Percentiles rank a stretch among this genome's conserved stretches.
Evolutionary conservation across 2,797 vertebrate genomes (phyloP).

Genomic region (Carcharodon carcharias): DNA sequence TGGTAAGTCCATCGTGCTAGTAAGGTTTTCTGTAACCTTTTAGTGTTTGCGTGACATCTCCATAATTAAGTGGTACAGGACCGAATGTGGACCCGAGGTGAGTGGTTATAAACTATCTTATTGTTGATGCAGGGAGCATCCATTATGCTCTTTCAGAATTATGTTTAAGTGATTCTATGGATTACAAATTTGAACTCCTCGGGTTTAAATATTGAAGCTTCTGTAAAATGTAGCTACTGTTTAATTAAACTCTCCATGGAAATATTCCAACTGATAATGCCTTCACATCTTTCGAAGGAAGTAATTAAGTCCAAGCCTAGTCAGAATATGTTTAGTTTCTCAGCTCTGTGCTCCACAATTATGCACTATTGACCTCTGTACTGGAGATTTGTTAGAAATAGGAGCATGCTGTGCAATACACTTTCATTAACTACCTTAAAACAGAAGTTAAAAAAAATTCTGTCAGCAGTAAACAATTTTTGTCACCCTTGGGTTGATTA

Average conservation of each 20-base stretch:
- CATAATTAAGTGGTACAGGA: background rate
- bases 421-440: background rate
- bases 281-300: background rate
- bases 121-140: background rate
- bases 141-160: background rate
- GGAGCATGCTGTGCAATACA: background rate
- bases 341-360: background rate
- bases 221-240: background rate
- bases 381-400: background rate
- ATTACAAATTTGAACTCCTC: background rate
- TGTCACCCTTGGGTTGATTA: background rate
- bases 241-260: background rate
- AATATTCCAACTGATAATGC: background rate
- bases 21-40: background rate
- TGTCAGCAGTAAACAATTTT: background rate
- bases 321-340: background rate
- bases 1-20: background rate
- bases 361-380: background rate
- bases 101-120: background rate
- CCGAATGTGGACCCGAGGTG: background rate
- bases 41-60: background rate
- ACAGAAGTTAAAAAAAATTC: background rate
- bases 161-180: background rate
- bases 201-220: background rate
- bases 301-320: background rate